phyloP scores from a whole-genome alignment of 2,888 invertebrate genomes.

The Gandaritis pyraliata region DNA sequence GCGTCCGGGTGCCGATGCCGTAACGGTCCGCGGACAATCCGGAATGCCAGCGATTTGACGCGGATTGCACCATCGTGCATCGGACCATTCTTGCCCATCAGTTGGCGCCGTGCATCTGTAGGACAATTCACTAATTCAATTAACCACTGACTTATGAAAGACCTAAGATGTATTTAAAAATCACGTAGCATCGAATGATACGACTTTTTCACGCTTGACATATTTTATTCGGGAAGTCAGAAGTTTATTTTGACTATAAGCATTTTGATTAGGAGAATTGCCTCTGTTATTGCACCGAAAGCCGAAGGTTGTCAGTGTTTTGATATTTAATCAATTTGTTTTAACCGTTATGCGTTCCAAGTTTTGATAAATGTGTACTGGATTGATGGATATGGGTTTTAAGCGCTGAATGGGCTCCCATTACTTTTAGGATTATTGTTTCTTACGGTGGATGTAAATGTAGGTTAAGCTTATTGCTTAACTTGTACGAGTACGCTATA shows the following conservation, averaged over 20 bases:
- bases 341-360: conserved; percentile 35
- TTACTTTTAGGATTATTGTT: conserved; percentile 29
- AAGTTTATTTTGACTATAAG: too few relatives aligned
- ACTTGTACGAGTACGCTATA: neutral
- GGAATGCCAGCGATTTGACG: conserved; percentile 78
- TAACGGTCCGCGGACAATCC: conserved; percentile 77
- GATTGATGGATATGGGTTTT: conserved; percentile 27
- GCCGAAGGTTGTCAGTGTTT: conserved; percentile 44
- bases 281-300: conserved; percentile 41
- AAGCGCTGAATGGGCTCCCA: conserved; percentile 14
- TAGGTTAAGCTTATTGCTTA: conserved; percentile 17
- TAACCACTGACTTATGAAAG: too few relatives aligned
- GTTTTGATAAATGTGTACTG: conserved; percentile 32
- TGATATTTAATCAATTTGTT: conserved; percentile 38
- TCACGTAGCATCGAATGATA: too few relatives aligned
- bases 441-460: conserved; percentile 19
- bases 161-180: too few relatives aligned
- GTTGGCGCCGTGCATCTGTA: conserved; percentile 32
- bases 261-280: neutral
- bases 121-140: neutral
- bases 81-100: conserved; percentile 27
- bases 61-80: conserved; percentile 66
- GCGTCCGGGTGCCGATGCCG: conserved; percentile 71
- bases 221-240: too few relatives aligned
- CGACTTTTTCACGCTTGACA: too few relatives aligned